These are phyloP conservation scores for Ceramica pisi DNA, from an alignment of 2,888 invertebrate species.

Conservation along the genomic window DNA sequence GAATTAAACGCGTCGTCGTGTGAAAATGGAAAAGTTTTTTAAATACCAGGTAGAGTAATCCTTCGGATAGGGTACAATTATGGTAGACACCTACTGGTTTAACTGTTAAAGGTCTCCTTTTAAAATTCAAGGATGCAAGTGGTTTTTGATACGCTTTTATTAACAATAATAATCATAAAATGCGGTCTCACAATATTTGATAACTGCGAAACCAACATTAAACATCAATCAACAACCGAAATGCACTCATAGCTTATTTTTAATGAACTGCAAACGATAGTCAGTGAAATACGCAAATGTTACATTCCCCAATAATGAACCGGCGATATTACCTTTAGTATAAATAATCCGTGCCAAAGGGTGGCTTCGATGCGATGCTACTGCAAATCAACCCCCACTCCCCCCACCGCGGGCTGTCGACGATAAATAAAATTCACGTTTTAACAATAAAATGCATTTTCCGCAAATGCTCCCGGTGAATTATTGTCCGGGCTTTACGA, in stretches of 20 bases:
- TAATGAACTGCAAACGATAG: slow-evolving; percentile 89
- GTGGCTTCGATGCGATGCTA: slow-evolving; percentile 88
- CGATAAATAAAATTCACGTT: slow-evolving; percentile 91
- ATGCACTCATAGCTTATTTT: slow-evolving; percentile 75
- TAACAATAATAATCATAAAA: background rate
- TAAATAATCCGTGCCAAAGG: slow-evolving; percentile 90
- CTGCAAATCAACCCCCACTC: slow-evolving; percentile 88
- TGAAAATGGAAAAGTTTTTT: slow-evolving; percentile 53
- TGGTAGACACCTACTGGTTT: background rate
- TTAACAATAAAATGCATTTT: slow-evolving; percentile 91
- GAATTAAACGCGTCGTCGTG: slow-evolving; percentile 47
- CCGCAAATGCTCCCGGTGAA: slow-evolving; percentile 90
- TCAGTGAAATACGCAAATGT: slow-evolving; percentile 87
- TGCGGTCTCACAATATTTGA: slow-evolving; percentile 20
- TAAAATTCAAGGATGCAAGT: background rate
- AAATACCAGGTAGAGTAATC: slow-evolving; percentile 24
- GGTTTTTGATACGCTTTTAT: background rate
- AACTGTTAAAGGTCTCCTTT: background rate
- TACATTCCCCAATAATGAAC: slow-evolving; percentile 90
- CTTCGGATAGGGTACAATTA: slow-evolving; percentile 26
- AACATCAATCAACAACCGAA: slow-evolving; percentile 58
- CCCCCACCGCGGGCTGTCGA: slow-evolving; percentile 85
- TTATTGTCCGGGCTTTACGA: slow-evolving; percentile 90
- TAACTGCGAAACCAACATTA: slow-evolving; percentile 31
- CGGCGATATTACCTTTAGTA: slow-evolving; percentile 89